These are phyloP conservation scores for Leucophora obtusa DNA, from an alignment of 2,888 invertebrate species.

Conservation along the genomic window DNA sequence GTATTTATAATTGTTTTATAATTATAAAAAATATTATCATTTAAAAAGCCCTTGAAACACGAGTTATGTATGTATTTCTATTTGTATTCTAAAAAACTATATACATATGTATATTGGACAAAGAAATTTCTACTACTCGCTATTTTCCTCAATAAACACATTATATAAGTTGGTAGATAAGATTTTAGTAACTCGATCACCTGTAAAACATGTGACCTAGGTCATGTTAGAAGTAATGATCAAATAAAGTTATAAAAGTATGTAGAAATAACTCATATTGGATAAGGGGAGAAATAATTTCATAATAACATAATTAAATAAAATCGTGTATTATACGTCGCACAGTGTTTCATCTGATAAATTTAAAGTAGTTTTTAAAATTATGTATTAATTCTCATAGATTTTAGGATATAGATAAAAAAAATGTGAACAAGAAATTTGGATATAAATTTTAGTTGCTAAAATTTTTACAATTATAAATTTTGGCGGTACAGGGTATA, in stretches of 20 bases:
- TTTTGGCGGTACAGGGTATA: too few relatives aligned
- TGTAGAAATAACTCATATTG: not conserved
- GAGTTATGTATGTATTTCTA: not conserved
- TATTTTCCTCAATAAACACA: not conserved
- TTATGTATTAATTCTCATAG: too few relatives aligned
- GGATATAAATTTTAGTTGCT: too few relatives aligned
- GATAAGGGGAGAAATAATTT: not conserved
- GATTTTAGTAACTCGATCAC: not conserved
- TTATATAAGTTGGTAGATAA: not conserved
- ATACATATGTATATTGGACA: not conserved
- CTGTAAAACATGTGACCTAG: not conserved
- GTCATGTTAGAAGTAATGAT: not conserved
- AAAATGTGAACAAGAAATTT: too few relatives aligned
- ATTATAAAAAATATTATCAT: not conserved
- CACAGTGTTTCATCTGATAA: too few relatives aligned
- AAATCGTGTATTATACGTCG: too few relatives aligned
- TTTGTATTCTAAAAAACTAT: not conserved
- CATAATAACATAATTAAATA: too few relatives aligned
- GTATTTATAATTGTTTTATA: not conserved
- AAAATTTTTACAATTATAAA: too few relatives aligned
- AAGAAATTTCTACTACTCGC: not conserved
- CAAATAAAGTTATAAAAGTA: not conserved
- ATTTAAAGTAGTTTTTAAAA: too few relatives aligned
- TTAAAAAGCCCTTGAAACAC: not conserved
- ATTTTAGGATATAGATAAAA: too few relatives aligned